A percentile compares a stretch with the other conserved stretches of the same genome.
These are phyloP conservation scores for Corydoras maculifer DNA, from an alignment of 2,113 vertebrate genomes.

Conservation along the genomic window DNA sequence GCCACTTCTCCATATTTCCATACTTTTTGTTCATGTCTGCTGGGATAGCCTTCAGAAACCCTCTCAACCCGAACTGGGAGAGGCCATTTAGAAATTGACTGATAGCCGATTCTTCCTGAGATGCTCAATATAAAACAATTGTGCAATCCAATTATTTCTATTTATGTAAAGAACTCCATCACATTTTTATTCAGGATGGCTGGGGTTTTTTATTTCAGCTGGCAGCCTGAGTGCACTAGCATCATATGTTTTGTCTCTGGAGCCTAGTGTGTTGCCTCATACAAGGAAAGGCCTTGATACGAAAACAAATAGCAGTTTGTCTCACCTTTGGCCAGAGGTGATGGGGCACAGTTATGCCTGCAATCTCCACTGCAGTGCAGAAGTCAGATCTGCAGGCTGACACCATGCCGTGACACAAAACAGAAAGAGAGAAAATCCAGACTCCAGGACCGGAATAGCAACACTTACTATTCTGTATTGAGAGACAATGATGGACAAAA, in stretches of 20 bases:
- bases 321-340: slow-evolving; percentile 26
- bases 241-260: slow-evolving; percentile 11
- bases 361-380: slow-evolving; percentile 7
- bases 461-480: too few relatives aligned
- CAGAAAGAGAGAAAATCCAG: slow-evolving; percentile 3
- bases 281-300: slow-evolving; percentile 30
- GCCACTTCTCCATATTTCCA: too few relatives aligned
- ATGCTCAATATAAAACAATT: too few relatives aligned
- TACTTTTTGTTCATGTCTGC: too few relatives aligned
- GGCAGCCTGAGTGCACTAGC: slow-evolving; percentile 13
- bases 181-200: not conserved
- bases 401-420: slow-evolving; percentile 27
- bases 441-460: too few relatives aligned
- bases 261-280: slow-evolving; percentile 19
- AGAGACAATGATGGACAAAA: too few relatives aligned
- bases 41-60: too few relatives aligned
- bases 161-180: slow-evolving; percentile 11
- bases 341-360: slow-evolving; percentile 5
- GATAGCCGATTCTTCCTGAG: too few relatives aligned
- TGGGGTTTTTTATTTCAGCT: slow-evolving; percentile 25
- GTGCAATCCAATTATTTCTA: not conserved
- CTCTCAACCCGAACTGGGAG: too few relatives aligned
- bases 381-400: slow-evolving; percentile 29
- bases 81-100: too few relatives aligned
- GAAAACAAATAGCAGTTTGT: slow-evolving; percentile 35